Base-by-base conservation (phyloP, 2,113 vertebrate genomes). In the Etia nguti region DNA sequence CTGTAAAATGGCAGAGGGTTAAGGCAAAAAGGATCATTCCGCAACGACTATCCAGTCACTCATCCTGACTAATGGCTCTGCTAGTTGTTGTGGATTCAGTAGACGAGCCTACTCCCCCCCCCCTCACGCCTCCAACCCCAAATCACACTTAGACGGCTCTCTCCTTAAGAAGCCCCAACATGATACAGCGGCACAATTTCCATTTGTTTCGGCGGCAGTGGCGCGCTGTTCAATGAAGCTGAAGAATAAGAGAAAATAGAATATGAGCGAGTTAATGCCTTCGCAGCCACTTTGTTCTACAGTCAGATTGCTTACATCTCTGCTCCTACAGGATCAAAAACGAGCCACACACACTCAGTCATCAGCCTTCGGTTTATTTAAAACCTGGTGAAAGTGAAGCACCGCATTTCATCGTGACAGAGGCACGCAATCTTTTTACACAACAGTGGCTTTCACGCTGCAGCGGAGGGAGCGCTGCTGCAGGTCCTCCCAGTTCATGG, bases 1-100 rank as follows among this genome's bases (percentile, higher is more conserved):
- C 82, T 89, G 92, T 92, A 95, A 94, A 95, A 94, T 92, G 92
- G 94, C 86, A 94, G 91, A 90, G 93, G 94, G 93, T 94, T 94
- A 94, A 92, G 83, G 88, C 87, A 88, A 94, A 92, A 94, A 92
- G 86, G 91, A 95, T 90, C 88, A 94, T 93, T 93, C 90, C 65
- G 10, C 92, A 79, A 90, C 81, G 48, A 59, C 68, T 86, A 87
- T 56, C 86, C 83, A 91, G 92, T 92, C 88, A 90, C 70, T 93
- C 92, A 94, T 87, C 81, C 91, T 92, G 91, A 90, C 82, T 91
- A 94, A 94, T 89, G 86, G 91, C 86, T 80, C 84, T 36, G 6
- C 80, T 81, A 26, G 84, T 84, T 86, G 84, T 70, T 89, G 85
- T 70, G 86, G 82, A 89, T 92, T 88, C 80, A 83, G 82, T 50